Percentiles rank a stretch among this genome's conserved stretches.
These are phyloP conservation scores for Hormaphis cornu DNA, from an alignment of 1,140 invertebrate species.

Conservation along the genomic window DNA sequence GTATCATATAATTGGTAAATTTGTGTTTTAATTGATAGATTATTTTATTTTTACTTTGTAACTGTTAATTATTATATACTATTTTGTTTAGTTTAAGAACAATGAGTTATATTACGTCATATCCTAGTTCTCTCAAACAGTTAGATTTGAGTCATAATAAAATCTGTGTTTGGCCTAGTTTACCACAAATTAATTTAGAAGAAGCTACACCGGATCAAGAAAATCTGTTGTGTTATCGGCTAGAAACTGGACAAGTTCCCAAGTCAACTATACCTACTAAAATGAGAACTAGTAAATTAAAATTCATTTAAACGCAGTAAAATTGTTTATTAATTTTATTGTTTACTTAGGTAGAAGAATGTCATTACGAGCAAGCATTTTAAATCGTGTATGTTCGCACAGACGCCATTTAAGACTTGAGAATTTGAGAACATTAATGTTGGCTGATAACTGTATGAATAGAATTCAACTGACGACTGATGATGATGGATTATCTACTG, in stretches of 20 bases:
- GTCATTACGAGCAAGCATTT: constrained; percentile 59
- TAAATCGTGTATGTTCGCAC: constrained; percentile 71
- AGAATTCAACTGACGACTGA: constrained; percentile 69
- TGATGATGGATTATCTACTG: constrained; percentile 49
- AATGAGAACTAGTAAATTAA: constrained; percentile 7
- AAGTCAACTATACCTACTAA: constrained; percentile 25
- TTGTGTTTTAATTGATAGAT: not conserved
- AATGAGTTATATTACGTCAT: constrained; percentile 82
- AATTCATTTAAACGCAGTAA: not conserved
- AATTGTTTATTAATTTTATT: not conserved
- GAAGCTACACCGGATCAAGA: constrained; percentile 19
- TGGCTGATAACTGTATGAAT: constrained; percentile 75
- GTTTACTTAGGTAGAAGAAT: constrained; percentile 37
- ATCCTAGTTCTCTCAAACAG: constrained; percentile 78
- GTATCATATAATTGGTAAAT: constrained; percentile 71
- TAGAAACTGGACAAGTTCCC: constrained; percentile 30
- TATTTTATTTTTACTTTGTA: not conserved
- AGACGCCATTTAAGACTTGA: constrained; percentile 71
- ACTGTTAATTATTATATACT: not conserved
- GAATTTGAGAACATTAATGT: constrained; percentile 66
- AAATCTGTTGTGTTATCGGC: constrained; percentile 30
- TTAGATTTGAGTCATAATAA: constrained; percentile 89
- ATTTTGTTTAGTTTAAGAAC: constrained; percentile 39
- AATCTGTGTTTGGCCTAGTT: constrained; percentile 76
- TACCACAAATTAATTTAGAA: constrained; percentile 51